Evolutionary conservation across 2,113 vertebrate species (phyloP), one percentile per base, ranked within the genome.

Genomic region (Periophthalmus modestus): DNA sequence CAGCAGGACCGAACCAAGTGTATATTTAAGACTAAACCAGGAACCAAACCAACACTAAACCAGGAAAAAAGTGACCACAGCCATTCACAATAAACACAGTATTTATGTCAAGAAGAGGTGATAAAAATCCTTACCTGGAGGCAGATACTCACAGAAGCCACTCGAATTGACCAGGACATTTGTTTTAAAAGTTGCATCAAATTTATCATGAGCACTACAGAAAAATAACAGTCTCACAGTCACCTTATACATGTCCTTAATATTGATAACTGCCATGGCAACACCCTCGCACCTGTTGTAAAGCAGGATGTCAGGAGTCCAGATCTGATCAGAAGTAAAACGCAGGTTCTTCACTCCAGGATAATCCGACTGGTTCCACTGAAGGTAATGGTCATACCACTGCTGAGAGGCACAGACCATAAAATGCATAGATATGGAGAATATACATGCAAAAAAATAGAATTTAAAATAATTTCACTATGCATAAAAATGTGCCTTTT

Each of bases 361-460:
- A 68, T 93, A 94, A 65, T 94, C 93, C 0, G 94, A 93, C 72
- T 94, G 93, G 86, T 95, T 94, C 94, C 94, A 95, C 87, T 93
- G 92, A 28, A 94, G 90, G 78, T 94, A 94, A 82, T 94, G 91
- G 67, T 95, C 94, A 47, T 92, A 93, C 94, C 94, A 95, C 72
- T 92, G 91, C 94, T 95, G 85, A 23, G 63, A 77, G 33, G 73
- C 80, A 84, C 66, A 77, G 72, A 48, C n/a, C 68, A 34, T 15
- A 21, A 24, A 34, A 23, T 34, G 28, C 7, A 61, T 6, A 61
- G 14, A 33, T 16, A 33, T 16, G 23, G 10, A 24, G 21, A 16
- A 7, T 61, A 18, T 6, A 33, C 14, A 61, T 2, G 12, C 6
- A 18, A 52, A 19, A 18, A 52, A 7, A 52, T 19, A 19, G 7